Base-by-base conservation (phyloP, 2,797 vertebrate genomes). In the Rallus crepitans region DNA sequence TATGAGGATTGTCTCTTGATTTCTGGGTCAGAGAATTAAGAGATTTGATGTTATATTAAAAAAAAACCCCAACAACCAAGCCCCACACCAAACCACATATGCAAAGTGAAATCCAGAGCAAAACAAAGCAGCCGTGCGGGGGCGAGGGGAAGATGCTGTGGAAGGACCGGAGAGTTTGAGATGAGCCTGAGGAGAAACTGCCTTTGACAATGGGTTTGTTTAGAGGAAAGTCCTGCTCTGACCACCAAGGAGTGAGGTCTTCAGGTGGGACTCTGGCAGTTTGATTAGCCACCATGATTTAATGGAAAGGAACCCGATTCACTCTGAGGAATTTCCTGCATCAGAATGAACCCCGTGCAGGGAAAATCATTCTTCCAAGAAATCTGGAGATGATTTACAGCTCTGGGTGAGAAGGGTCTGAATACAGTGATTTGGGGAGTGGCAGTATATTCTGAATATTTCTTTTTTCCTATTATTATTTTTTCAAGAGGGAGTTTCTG, bases 21-120 rank as follows among this genome's bases (percentile, higher is more conserved):
- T 97, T 97, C 96, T 97, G 87, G 96, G 96, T 97, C 97, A 96
- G 84, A 96, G 97, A 97, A 96, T 97, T 96, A 96, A 96, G 96
- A 94, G 97, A 97, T 96, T 96, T 95, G 88, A 95, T 92, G 93
- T 94, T 96, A 89, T 59, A 85, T 91, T 93, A 87, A 88, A 96
- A 93, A 86, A 91, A 15, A 12, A 92, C 86, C 86, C 88, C 95
- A 93, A 86, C 89, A 15, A 11, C 21, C 45, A 64, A 42, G 17
- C 17, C 42, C 42, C 42, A 45, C 77, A 91, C 71, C 89, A 70
- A 90, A 53, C 60, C 72, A 71, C 66, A 69, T 68, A 90, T 45
- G 63, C 83, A 69, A 93, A 84, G 82, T 94, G 71, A 91, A 96
- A 90, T 87, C 96, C 69, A 53, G 42, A 3, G 40, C 55, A 87